Percentiles rank a stretch among this genome's conserved stretches.
These are phyloP conservation scores for Sesamia inferens DNA, from an alignment of 2,888 invertebrate genomes.

Conservation along the genomic window DNA sequence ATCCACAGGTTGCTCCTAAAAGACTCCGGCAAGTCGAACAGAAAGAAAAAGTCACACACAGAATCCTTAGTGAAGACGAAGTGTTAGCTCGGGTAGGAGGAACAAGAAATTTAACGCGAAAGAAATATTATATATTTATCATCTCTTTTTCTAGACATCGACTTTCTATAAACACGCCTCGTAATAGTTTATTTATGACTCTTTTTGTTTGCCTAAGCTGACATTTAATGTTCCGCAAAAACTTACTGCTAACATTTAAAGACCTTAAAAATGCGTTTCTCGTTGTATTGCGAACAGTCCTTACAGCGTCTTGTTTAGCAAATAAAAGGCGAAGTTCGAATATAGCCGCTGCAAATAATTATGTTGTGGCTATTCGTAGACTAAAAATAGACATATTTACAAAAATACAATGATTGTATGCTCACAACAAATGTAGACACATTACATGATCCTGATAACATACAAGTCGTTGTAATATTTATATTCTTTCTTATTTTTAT, in stretches of 20 bases:
- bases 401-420: conserved; percentile 18
- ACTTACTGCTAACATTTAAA: conserved; percentile 19
- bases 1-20: no score
- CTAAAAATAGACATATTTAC: conserved; percentile 19
- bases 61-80: no score
- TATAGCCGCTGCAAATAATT: conserved; percentile 26
- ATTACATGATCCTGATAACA: neutral
- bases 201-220: conserved; percentile 11
- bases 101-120: neutral
- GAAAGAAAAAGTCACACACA: no score
- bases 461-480: neutral
- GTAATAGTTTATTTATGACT: conserved; percentile 11
- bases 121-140: conserved; percentile 3
- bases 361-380: conserved; percentile 3
- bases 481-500: neutral
- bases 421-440: neutral
- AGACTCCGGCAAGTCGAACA: no score
- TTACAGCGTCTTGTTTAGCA: conserved; percentile 1
- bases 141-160: conserved; percentile 19
- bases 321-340: conserved; percentile 25
- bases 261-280: conserved; percentile 12
- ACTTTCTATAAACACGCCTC: conserved; percentile 16
- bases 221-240: conserved; percentile 31
- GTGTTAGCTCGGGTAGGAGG: no score
- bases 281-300: conserved; percentile 1